phyloP scores from a whole-genome alignment of 2,888 invertebrate species.

The Leptothorax acervorum region DNA sequence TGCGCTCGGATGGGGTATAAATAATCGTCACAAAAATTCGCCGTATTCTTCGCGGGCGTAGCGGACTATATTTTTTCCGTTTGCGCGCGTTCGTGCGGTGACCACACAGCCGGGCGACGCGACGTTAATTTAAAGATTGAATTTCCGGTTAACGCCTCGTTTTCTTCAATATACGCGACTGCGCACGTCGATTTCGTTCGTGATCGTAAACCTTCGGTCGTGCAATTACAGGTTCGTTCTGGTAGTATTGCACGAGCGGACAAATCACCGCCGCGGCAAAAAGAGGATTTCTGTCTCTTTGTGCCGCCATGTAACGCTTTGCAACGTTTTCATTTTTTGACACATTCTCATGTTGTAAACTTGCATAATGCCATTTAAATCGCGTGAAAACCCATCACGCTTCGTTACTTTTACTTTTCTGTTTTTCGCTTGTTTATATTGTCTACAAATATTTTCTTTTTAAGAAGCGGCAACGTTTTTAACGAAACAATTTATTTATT shows the following conservation, averaged over 20 bases:
- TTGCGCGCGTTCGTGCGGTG: background rate
- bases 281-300: constrained; percentile 19
- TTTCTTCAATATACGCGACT: constrained; percentile 40
- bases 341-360: background rate
- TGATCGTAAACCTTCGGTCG: constrained; percentile 27
- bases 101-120: background rate
- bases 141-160: constrained; percentile 45
- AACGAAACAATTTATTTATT: background rate
- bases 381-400: background rate
- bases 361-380: constrained; percentile 31
- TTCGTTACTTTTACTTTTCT: constrained; percentile 6
- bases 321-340: constrained; percentile 18
- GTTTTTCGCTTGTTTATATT: background rate
- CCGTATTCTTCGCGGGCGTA: constrained; percentile 2
- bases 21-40: constrained; percentile 44
- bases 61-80: constrained; percentile 14
- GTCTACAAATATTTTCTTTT: constrained; percentile 9
- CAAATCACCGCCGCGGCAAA: constrained; percentile 20
- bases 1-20: constrained; percentile 23
- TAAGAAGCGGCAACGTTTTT: background rate
- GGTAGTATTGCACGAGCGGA: background rate
- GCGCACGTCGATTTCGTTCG: constrained; percentile 24
- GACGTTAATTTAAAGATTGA: constrained; percentile 47
- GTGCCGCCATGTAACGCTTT: background rate
- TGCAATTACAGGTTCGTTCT: constrained; percentile 33